Evolutionary conservation across 2,888 invertebrate species (phyloP), one percentile per base, ranked within the genome.

Genomic region (Buathra laborator): DNA sequence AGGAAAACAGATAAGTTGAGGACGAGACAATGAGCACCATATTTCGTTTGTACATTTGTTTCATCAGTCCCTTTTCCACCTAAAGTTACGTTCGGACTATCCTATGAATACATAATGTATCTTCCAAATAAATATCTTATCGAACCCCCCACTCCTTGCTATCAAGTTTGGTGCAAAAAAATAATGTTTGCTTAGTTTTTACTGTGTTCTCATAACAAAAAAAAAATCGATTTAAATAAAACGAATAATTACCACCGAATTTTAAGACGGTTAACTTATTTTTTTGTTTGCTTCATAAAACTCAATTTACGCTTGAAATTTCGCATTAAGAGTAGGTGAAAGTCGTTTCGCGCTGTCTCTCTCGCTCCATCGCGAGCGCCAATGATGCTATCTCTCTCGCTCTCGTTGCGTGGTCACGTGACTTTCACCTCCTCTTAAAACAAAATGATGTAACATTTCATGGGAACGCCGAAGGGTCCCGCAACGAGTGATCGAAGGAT

Each of bases 1-100:
- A 48, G 77, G 68, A 70, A 67, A 88, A 87, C 88, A 67, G 79
- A 85, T 82, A 24, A 67, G 68, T 87, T 37, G 89, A 88, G 87
- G 66, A 86, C 88, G 85, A 85, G 88, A 91, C 64, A 67, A 80
- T 87, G 88, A 90, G 86, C 90, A 91, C 89, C 88, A 87, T 90
- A 92, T 92, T 92, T 92, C 88, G 92, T 93, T 93, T 93, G 91
- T 93, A 93, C 89, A 93, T 92, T 93, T 92, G 86, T 92, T 89
- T 56, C 88, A 87, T 83, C 81, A 88, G 84, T 86, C 77, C 74
- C 88, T 86, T 88, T 88, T 37, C 86, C 87, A 88, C 88, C 88
- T 88, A 88, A 85, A 89, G 86, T 90, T 90, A 90, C 86, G 89
- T 90, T 92, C 83, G 88, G 87, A 81, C 62, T 85, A 86, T 82